Percentiles rank a stretch among this genome's conserved stretches.
Evolutionary conservation across 2,888 invertebrate genomes (phyloP).

Genomic region (Ethmia dodecea): DNA sequence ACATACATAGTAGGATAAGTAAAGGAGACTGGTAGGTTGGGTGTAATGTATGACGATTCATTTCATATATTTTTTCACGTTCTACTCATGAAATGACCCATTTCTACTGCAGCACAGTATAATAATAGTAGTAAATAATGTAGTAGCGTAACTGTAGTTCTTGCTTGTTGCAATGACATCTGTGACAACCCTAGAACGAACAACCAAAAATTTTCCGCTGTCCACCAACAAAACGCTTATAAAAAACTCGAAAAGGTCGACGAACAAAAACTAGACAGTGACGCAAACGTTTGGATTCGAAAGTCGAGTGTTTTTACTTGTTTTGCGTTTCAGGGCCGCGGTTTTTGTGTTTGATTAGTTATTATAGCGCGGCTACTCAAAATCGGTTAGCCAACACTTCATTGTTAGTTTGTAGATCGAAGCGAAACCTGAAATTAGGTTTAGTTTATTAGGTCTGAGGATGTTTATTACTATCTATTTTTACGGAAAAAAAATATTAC

Average conservation of each 20-base stretch:
- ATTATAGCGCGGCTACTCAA: constrained; percentile 9
- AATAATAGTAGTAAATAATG: too few relatives aligned
- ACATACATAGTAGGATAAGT: too few relatives aligned
- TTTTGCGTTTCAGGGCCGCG: constrained; percentile 17
- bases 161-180: too few relatives aligned
- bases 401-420: background rate
- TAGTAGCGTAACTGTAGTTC: too few relatives aligned
- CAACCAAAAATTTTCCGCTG: background rate
- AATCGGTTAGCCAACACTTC: background rate
- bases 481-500: background rate
- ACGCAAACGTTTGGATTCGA: constrained; percentile 16
- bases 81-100: too few relatives aligned
- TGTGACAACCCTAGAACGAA: background rate
- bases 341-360: constrained; percentile 15
- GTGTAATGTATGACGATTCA: too few relatives aligned
- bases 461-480: background rate
- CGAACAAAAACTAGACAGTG: constrained; percentile 19
- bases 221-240: background rate
- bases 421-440: background rate
- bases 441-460: too few relatives aligned
- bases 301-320: constrained; percentile 19
- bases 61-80: too few relatives aligned
- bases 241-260: constrained; percentile 16
- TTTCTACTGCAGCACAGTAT: too few relatives aligned
- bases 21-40: too few relatives aligned